Evolutionary conservation across 2,888 invertebrate genomes (phyloP), one percentile per base, ranked within the genome.

Genomic region (Drosophila suboccidentalis): DNA sequence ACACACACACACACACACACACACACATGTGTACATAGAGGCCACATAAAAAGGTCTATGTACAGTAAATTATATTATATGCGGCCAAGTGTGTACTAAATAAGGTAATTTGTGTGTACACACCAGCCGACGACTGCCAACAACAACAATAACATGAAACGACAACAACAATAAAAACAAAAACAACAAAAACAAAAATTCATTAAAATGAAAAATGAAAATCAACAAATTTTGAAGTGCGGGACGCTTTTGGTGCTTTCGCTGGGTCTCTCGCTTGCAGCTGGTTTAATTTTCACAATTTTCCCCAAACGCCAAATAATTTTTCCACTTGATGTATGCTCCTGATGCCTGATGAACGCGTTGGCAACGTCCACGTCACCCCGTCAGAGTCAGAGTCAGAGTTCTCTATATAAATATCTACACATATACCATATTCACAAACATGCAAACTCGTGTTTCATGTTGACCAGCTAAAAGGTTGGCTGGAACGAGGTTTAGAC

Each of bases 51-150:
- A 86, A 80, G 78, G 83, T 80, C 78, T 79, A 86, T 90, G 78
- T 88, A 88, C 88, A 83, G 84, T 87, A 90, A 90, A 90, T 90
- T 90, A 85, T 89, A 85, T 89, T 86, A 85, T 90, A 87, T 80
- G 84, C 80, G 80, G 71, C 87, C 70, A 81, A 87, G 83, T 86
- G 76, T 78, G 73, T 78, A 85, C 89, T 85, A 87, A 86, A 90
- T 90, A 85, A 85, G 89, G 89, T 91, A 91, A 91, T 91, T 91
- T 91, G 91, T 83, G 89, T 82, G 71, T 82, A 68, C 89, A 68
- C 89, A 77, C 57, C 77, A 75, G 64, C 67, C 73, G 75, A 58
- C 71, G 51, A 47, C 62, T 78, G 72, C 63, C 70, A 71, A 53
- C 64, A 82, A 67, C 53, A 59, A 19, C 53, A 59, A 57, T 53